Evolutionary conservation across 2,888 invertebrate genomes (phyloP).

Genomic region (Erebia epiphron): DNA sequence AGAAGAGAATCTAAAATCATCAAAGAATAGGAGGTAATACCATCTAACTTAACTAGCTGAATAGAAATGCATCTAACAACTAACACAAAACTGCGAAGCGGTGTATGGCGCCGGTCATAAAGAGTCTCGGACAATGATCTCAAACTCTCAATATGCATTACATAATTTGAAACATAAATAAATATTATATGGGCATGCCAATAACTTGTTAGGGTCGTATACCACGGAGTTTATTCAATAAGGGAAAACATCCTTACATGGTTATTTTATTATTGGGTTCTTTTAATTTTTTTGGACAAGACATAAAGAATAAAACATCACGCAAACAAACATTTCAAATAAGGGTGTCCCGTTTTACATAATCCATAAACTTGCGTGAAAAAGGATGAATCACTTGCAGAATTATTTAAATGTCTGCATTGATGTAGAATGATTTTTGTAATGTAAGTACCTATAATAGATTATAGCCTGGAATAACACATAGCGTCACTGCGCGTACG

Average conservation of each 20-base stretch:
- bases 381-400: background rate
- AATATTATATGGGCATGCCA: slow-evolving; percentile 44
- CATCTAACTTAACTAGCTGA: too few species aligned
- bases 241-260: too few species aligned
- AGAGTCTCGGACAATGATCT: slow-evolving; percentile 60
- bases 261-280: too few species aligned
- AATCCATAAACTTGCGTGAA: background rate
- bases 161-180: slow-evolving; percentile 41
- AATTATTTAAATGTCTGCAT: background rate
- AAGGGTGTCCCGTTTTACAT: slow-evolving; percentile 4
- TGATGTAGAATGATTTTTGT: too few species aligned
- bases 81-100: slow-evolving; percentile 31
- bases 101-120: slow-evolving; percentile 26
- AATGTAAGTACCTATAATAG: too few species aligned
- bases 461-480: too few species aligned
- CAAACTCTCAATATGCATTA: slow-evolving; percentile 50
- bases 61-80: too few species aligned
- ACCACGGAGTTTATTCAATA: too few species aligned
- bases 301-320: background rate
- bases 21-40: too few species aligned
- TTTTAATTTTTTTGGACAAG: too few species aligned
- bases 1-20: too few species aligned
- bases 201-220: slow-evolving; percentile 40
- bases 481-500: too few species aligned
- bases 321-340: slow-evolving; percentile 1